Percentiles rank a stretch among this genome's conserved stretches.
phyloP scores from a whole-genome alignment of 2,888 invertebrate species.

The Elegia similella region DNA sequence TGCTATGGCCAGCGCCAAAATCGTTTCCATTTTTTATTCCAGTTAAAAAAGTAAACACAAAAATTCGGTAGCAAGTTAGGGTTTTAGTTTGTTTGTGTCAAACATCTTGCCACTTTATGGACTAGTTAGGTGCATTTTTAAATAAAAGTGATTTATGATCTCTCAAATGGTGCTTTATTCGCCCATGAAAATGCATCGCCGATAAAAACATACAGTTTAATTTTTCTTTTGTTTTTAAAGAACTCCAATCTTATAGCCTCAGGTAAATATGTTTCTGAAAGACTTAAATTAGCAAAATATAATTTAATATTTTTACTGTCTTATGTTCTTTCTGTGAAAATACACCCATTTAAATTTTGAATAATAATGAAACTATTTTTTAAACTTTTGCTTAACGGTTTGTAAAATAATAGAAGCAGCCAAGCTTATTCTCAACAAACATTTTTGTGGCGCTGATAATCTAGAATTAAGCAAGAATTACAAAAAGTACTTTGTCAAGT shows the following conservation, averaged over 20 bases:
- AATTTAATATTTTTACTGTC: no score
- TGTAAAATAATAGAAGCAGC: not conserved
- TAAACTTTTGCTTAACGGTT: not conserved
- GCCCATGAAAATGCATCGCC: constrained; percentile 19
- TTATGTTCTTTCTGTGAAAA: no score
- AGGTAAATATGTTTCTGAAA: no score
- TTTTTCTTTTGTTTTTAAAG: not conserved
- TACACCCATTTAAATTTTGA: not conserved
- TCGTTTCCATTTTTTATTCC: constrained; percentile 50
- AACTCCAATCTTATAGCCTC: not conserved
- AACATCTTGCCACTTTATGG: constrained; percentile 55
- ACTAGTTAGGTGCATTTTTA: constrained; percentile 52
- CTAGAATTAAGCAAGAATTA: constrained; percentile 2
- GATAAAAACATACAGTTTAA: constrained; percentile 5
- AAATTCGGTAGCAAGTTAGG: constrained; percentile 62
- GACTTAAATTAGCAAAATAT: no score
- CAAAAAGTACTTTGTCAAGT: constrained; percentile 10
- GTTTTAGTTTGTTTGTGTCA: constrained; percentile 61
- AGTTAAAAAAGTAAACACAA: constrained; percentile 48
- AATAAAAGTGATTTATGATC: constrained; percentile 57
- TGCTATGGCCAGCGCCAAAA: constrained; percentile 31
- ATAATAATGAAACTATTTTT: not conserved
- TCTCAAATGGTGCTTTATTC: constrained; percentile 32
- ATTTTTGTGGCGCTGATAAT: not conserved
- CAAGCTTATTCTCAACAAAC: not conserved